A percentile compares a stretch with the other conserved stretches of the same genome.
Evolutionary conservation across 2,113 vertebrate species (phyloP).

Genomic region (Pangasianodon gigas): DNA sequence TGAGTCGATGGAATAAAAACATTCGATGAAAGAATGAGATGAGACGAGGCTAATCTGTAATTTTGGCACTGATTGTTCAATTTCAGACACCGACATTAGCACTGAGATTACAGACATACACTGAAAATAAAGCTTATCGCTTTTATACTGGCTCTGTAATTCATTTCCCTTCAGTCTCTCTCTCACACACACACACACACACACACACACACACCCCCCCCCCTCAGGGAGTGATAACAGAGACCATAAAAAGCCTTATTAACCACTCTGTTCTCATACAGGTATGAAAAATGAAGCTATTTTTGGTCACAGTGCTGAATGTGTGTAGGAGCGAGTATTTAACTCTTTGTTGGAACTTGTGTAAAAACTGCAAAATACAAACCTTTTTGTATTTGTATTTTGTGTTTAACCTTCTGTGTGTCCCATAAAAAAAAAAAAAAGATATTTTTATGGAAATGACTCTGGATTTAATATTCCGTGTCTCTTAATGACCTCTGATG

Average conservation of each 20-base stretch:
- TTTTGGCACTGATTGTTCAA: neutral
- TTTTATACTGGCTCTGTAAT: neutral
- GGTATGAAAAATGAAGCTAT: neutral
- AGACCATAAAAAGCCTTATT: slow-evolving; percentile 22
- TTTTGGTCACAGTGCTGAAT: neutral
- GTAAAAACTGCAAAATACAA: neutral
- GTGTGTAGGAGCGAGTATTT: neutral
- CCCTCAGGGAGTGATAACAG: neutral
- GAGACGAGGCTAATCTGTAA: neutral
- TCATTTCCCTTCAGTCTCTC: neutral
- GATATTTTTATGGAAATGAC: neutral
- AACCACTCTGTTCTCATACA: slow-evolving; percentile 14
- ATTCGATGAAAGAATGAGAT: neutral
- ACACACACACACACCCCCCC: neutral
- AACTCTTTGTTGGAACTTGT: neutral
- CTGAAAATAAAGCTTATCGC: slow-evolving; percentile 4
- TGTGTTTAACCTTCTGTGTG: neutral
- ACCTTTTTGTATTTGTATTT: no score
- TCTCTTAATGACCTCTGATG: slow-evolving; percentile 17
- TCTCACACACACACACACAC: neutral
- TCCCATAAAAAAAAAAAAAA: neutral
- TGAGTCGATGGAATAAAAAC: neutral
- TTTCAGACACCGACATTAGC: neutral
- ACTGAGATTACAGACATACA: neutral
- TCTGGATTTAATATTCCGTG: neutral